Base-by-base conservation (phyloP, 2,797 vertebrate genomes). In the Antrozous pallidus region DNA sequence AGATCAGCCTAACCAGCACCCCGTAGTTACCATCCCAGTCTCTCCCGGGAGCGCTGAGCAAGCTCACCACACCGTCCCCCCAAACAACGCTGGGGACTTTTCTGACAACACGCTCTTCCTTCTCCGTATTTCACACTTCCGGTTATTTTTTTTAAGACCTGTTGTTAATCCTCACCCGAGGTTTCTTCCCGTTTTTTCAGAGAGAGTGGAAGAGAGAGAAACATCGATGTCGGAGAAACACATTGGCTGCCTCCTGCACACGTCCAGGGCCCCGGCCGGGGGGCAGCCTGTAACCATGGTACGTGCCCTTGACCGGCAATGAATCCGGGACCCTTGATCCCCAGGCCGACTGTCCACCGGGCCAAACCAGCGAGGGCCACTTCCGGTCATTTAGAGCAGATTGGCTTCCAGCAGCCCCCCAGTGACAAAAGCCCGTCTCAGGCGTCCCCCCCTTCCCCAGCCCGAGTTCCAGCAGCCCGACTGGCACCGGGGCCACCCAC, bases 1-100 rank as follows among this genome's bases (percentile, higher is more conserved):
- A 73, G 45, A 28, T 92, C 92, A 94, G 88, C n/a, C 91, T 97
- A 97, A 97, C 91, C 18, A 61, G 40, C 40, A 49, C 14, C 36
- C 5, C 0, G 26, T 26, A 9, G 11, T 67, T 20, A 22, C 22
- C 47, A 54, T 38, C 83, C 33, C 20, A n/a, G 42, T 58, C 67
- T 67, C 38, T 17, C 58, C 65, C 6, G 3, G 86, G 49, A 89
- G 69, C 31, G 3, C 61, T 45, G 45, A 83, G 89, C 16, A 42
- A 92, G 47, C 58, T 73, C 56, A 11, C 1, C 17, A 51, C 45
- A 61, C 56, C 9, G 0, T 47, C n/a, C 8, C 71, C 47, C 31
- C 13, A n/a, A 18, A 31, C 58, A 84, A 31, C n/a, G 16, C 78
- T 42, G 75, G 54, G 69, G 74, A 71, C 17, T 8, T 67, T 81